Evolutionary conservation across 2,797 vertebrate genomes (phyloP).

Genomic region (Galaxias olidus): DNA sequence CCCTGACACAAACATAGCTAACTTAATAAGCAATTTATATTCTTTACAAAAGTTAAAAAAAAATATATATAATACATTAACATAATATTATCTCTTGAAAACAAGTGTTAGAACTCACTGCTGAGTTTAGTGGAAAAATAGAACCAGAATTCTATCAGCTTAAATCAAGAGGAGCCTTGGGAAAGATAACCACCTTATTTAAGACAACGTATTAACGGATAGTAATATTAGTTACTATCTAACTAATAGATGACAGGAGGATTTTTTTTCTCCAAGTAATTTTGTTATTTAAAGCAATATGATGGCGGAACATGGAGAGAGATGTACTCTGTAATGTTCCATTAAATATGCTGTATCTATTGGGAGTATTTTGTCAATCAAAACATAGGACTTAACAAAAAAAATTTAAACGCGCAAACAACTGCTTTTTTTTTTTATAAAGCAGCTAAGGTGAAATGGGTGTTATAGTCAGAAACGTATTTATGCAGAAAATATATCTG

Average conservation of each 20-base stretch:
- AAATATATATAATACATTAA: conserved; percentile 7
- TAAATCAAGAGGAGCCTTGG: conserved; percentile 69
- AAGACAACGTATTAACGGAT: conserved; percentile 46
- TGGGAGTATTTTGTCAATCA: conserved; percentile 87
- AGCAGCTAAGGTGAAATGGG: conserved; percentile 76
- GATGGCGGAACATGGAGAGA: conserved; percentile 79
- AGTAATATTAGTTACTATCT: no score
- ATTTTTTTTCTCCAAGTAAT: conserved; percentile 69
- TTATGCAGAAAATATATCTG: conserved; percentile 87
- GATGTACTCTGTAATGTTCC: conserved; percentile 83
- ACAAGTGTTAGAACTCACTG: conserved; percentile 1
- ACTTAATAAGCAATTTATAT: neutral
- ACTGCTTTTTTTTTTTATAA: conserved; percentile 90
- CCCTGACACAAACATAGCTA: neutral
- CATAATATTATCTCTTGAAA: conserved; percentile 15
- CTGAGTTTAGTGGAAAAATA: conserved; percentile 5
- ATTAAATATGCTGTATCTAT: conserved; percentile 91
- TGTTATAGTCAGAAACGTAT: conserved; percentile 82
- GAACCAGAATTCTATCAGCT: conserved; percentile 56
- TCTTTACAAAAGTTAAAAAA: conserved; percentile 3
- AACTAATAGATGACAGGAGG: conserved; percentile 57
- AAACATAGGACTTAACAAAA: conserved; percentile 80
- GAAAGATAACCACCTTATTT: conserved; percentile 75
- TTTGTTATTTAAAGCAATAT: conserved; percentile 90
- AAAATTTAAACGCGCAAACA: conserved; percentile 70